Percentiles rank a stretch among this genome's conserved stretches.
Evolutionary conservation across 1,140 invertebrate species (phyloP).

Genomic region (Drosophila sucinea): DNA sequence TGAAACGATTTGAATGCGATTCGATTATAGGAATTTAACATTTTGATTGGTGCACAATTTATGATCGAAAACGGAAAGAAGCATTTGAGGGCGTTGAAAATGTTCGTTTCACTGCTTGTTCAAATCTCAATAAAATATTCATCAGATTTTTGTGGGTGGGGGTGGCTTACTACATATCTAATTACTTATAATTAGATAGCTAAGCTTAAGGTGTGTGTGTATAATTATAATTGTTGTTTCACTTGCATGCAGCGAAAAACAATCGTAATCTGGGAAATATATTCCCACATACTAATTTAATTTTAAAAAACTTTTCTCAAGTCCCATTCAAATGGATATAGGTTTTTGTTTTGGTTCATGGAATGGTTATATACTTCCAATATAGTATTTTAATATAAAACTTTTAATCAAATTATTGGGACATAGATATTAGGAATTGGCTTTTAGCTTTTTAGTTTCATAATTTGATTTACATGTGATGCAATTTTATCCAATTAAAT

Average conservation of each 20-base stretch:
- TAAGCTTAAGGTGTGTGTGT: slow-evolving; percentile 17
- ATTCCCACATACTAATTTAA: not conserved
- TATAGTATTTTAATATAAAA: too few relatives aligned
- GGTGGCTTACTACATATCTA: slow-evolving; percentile 11
- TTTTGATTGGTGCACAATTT: slow-evolving; percentile 30
- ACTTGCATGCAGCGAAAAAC: not conserved
- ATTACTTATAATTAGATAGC: slow-evolving; percentile 23
- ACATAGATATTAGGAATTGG: too few relatives aligned
- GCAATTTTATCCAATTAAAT: too few relatives aligned
- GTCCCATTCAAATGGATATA: not conserved
- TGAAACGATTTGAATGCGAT: slow-evolving; percentile 24
- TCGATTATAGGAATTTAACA: slow-evolving; percentile 35
- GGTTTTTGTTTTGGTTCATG: too few relatives aligned
- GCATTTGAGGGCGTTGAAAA: not conserved
- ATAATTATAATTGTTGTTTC: slow-evolving; percentile 1
- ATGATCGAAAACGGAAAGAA: slow-evolving; percentile 32
- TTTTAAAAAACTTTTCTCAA: not conserved
- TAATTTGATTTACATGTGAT: too few relatives aligned
- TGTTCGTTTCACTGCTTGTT: not conserved
- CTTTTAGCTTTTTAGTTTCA: too few relatives aligned
- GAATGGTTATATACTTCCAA: too few relatives aligned
- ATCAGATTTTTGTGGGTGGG: slow-evolving; percentile 9
- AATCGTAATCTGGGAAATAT: not conserved
- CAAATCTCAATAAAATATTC: slow-evolving; percentile 30
- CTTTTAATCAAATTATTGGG: too few relatives aligned